Conservation (phyloP, 1,140 invertebrate genomes). For the Panonychus citri region DNA sequence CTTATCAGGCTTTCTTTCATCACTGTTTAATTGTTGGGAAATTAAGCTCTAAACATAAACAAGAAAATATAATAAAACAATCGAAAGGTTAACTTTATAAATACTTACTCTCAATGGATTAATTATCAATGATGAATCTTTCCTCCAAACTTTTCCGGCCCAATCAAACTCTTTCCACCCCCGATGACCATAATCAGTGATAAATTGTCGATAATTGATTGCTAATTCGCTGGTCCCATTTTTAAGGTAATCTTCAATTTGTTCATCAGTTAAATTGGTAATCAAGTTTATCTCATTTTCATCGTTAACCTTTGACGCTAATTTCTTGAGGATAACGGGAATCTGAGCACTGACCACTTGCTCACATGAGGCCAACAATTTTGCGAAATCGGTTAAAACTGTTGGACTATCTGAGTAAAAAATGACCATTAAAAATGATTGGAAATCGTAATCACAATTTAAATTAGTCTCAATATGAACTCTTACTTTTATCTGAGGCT, state of each 20-base stretch:
- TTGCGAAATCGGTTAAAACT: conserved; percentile 35
- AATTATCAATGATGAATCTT: conserved; percentile 35
- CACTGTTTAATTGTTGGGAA: background rate
- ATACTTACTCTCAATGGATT: conserved; percentile 31
- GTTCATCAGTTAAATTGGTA: background rate
- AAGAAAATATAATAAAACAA: conserved; percentile 12
- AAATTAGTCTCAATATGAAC: no score
- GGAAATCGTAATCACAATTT: no score
- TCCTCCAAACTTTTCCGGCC: conserved; percentile 36
- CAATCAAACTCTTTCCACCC: conserved; percentile 49
- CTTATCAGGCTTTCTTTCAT: background rate
- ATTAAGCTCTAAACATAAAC: background rate
- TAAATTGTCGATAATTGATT: background rate
- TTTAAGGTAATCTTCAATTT: background rate
- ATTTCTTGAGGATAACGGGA: conserved; percentile 17
- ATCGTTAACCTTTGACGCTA: background rate
- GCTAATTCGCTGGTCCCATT: background rate
- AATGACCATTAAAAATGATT: no score
- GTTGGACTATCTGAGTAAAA: background rate
- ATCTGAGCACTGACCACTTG: conserved; percentile 45
- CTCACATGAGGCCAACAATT: conserved; percentile 35
- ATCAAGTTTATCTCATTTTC: background rate
- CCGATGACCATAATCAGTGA: conserved; percentile 36
- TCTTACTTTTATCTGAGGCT: no score
- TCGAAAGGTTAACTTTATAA: conserved; percentile 19